Percentiles rank a stretch among this genome's conserved stretches.
These are phyloP conservation scores for Takifugu ocellatus DNA, from an alignment of 2,797 vertebrate species.

Conservation along the genomic window DNA sequence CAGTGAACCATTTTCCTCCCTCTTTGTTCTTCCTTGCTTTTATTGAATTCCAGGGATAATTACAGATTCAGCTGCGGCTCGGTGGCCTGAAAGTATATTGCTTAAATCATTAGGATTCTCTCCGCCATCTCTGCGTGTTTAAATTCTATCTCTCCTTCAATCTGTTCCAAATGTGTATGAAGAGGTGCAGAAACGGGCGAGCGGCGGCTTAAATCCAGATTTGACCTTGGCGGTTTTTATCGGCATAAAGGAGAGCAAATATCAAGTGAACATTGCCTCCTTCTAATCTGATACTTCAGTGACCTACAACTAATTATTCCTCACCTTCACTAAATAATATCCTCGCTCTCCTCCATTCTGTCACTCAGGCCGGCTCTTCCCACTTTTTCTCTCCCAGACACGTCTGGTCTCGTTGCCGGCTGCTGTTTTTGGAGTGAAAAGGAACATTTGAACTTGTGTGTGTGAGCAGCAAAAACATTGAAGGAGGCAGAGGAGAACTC, in stretches of 20 bases:
- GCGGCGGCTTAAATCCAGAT: conserved; percentile 37
- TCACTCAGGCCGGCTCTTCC: neutral
- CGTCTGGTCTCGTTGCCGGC: too few relatives aligned
- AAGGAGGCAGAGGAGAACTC: too few relatives aligned
- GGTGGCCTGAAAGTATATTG: conserved; percentile 45
- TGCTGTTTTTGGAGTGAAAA: too few relatives aligned
- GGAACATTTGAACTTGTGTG: too few relatives aligned
- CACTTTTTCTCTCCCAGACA: neutral
- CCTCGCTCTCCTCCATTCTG: conserved; percentile 27
- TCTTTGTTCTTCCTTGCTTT: conserved; percentile 62
- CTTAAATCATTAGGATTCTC: conserved; percentile 53
- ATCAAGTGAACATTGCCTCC: conserved; percentile 37
- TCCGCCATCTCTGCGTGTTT: conserved; percentile 23
- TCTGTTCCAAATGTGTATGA: conserved; percentile 34
- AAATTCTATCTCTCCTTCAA: conserved; percentile 30
- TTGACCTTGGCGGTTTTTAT: conserved; percentile 47
- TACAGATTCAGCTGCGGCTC: conserved; percentile 47
- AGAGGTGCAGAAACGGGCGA: conserved; percentile 22
- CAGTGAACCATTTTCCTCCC: conserved; percentile 53
- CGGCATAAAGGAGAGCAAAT: conserved; percentile 34
- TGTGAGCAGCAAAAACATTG: too few relatives aligned
- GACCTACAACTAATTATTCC: conserved; percentile 43
- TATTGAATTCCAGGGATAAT: conserved; percentile 60
- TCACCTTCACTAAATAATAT: conserved; percentile 56
- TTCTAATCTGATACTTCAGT: conserved; percentile 44